Base-by-base conservation (phyloP, 2,888 invertebrate species). In the Gisinianus flammeolus region DNA sequence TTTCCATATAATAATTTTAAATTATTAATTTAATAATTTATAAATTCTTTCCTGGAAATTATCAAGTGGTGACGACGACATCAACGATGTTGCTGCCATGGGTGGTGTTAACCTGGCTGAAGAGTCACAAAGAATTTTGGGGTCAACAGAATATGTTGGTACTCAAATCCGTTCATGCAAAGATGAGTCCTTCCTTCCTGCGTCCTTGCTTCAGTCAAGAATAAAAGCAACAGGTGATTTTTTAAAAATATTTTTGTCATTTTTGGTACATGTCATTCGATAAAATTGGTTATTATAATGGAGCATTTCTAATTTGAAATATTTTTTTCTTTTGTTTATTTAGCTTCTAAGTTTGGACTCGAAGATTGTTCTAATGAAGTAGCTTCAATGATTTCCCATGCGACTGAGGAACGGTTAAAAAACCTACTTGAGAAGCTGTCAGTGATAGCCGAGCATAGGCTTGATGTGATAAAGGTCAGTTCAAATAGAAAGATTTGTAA, bases 61-160 rank as follows among this genome's bases (percentile, higher is more conserved):
- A 10, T 35, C 19, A 19, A 88, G 91, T 81, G 95, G 94, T 64
- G 96, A 97, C 86, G 97, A 97, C 87, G 97, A 98, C 87, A 97
- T 98, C 86, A 98, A 98, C 86, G 98, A 98, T 89, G 98, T 98
- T 19, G 97, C 98, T 35, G 97, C 98, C 12, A 98, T 98, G 98
- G 98, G 98, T 81, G 98, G 98, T 72, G 98, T 98, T 76, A 98
- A 98, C 89, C 90, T 98, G 85, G 94, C 94, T 0, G 98, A 98
- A 88, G 98, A 98, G 88, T 93, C 94, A 54, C 96, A 96, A 87
- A 92, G 95, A 87, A 98, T 98, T 86, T 90, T 98, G 80, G 95
- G 95, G 19, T 92, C 94, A 22, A 94, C 95, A 1, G 95, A 96
- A 85, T 91, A 94, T 87, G 94, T 96, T 82, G 95, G 95, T 31